phyloP scores from a whole-genome alignment of 2,888 invertebrate genomes.

The Exephanes ischioxanthus region DNA sequence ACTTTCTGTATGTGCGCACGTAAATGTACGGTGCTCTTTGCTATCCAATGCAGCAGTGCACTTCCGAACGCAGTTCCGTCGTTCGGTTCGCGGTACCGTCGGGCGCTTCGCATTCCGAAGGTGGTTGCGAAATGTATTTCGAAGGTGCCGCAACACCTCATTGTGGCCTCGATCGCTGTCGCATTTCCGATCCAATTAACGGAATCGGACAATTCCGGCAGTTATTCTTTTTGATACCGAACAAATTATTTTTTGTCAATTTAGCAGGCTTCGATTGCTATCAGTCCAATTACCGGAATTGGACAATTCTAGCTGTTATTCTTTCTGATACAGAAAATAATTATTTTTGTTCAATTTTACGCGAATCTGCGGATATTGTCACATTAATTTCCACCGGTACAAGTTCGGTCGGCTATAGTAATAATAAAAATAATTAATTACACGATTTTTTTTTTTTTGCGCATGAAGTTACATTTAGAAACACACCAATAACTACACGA shows the following conservation, averaged over 20 bases:
- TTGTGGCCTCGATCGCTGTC: too few species aligned
- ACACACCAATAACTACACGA: too few species aligned
- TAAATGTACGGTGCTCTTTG: conserved; percentile 4
- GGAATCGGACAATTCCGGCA: too few species aligned
- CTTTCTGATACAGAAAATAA: neutral
- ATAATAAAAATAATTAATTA: neutral
- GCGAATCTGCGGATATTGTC: neutral
- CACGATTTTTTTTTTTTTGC: too few species aligned
- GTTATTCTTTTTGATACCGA: neutral
- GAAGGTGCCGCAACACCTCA: too few species aligned
- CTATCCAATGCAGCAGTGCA: conserved; percentile 3
- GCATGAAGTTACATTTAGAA: too few species aligned
- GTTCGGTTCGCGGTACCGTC: conserved; percentile 34
- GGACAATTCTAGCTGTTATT: neutral
- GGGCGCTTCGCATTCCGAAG: neutral
- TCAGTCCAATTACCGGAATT: neutral
- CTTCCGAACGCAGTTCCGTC: conserved; percentile 32
- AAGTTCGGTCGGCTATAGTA: neutral
- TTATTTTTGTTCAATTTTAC: neutral
- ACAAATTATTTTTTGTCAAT: neutral
- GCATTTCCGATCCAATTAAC: too few species aligned
- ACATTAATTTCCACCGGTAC: neutral
- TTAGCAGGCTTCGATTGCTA: neutral
- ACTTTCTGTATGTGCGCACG: neutral
- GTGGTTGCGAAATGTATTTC: too few species aligned